Base-by-base conservation (phyloP, 2,113 vertebrate species). In the Corapipo altera region DNA sequence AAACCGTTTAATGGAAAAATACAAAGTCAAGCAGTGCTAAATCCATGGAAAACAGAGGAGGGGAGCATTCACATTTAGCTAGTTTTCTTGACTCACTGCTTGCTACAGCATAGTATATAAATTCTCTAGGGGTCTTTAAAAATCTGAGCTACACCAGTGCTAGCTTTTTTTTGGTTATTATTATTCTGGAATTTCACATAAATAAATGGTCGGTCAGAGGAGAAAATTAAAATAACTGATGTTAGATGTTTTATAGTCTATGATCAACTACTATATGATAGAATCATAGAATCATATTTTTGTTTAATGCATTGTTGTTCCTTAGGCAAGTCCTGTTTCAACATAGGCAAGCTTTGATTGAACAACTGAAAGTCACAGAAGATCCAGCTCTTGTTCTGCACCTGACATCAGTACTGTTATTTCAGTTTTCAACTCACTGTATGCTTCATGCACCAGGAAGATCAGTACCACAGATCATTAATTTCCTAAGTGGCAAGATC, bases 361-460 rank as follows among this genome's bases (percentile, higher is more conserved):
- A 99, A 83, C 99, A 99, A 96, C 97, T 99, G 8, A 99, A 98
- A 96, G 98, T 98, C 48, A 98, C 98, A 2, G 99, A 99, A 97
- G 99, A 99, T n/a, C 98, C 99, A 5, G 99, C 99, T 16, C 98
- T 99, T 69, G 97, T 99, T 80, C 98, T 99, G 58, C 99, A 99
- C 91, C 98, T 99, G 92, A 98, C 98, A 39, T 98, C 99, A 20
- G 98, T 99, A 35, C 97, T 99, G 94, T 96, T 99, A 62, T 99
- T 99, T 94, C 99, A 99, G 94, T 98, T 98, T 90, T 96, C 96
- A 85, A 99, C 98, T 39, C 98, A 99, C 90, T 98, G 98, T 92
- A 99, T 99, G 98, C 98, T 99, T 85, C 99, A 99, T 84, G 99
- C 99, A 21, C 99, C 99, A 7, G 99, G 99, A 61, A 98, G 99